Base-by-base conservation (phyloP, 2,797 vertebrate genomes). In the Arctocebus calabarensis region DNA sequence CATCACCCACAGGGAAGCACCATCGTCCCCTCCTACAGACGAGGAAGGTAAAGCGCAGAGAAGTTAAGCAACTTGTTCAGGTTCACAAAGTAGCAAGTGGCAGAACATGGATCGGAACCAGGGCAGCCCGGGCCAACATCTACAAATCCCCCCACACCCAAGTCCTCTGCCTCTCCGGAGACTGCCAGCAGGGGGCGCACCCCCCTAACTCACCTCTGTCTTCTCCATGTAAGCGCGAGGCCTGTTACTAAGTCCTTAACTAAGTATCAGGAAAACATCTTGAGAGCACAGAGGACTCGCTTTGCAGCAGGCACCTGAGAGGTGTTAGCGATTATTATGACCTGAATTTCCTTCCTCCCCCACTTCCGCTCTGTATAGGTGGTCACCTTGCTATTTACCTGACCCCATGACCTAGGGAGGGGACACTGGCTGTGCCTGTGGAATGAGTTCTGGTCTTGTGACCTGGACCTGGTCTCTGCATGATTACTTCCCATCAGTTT, bases 381-480 rank as follows among this genome's bases (percentile, higher is more conserved):
- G 74, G 19, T 23, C 74, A 55, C 32, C 16, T 10, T 7, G 0
- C 6, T 2, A 7, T 12, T 8, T 0, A 1, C 29, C 8, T 5
- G 6, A 48, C 32, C 70, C 5, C 10, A 6, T 0, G 4, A 45
- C 27, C 13, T 11, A 19, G n/a, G 48, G 5, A 5, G 1, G 8
- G 32, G 57, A 27, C 22, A 5, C 6, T 2, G 5, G 48, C 27
- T n/a, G n/a, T 27, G n/a, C 61, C 16, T 57, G 29, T 11, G 74
- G 29, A n/a, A 34, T 43, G 37, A 32, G 19, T 8, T 82, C 57
- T 29, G 7, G 29, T 57, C 40, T 12, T 71, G 70, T 57, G 55
- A 66, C 19, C 77, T 4, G 4, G 62, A 3, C 32, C 13, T 9
- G 32, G n/a, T 34, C 61, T 22, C 43, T 3, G 16, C 17, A 0